Evolutionary conservation across 1,140 invertebrate species (phyloP).

Genomic region (Diorhabda carinulata): DNA sequence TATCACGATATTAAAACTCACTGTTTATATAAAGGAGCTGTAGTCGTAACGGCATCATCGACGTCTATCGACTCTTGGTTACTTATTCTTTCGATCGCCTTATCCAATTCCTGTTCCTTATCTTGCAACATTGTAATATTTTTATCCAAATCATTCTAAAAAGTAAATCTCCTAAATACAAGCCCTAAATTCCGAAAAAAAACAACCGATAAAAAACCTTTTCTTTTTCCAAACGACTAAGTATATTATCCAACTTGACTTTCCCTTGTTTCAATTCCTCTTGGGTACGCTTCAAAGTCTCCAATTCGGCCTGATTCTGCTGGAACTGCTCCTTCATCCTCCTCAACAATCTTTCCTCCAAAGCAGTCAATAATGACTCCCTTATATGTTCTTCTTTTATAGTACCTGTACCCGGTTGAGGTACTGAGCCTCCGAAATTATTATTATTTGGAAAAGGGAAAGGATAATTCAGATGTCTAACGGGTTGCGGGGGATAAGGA

Average conservation of each 20-base stretch:
- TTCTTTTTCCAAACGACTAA: slow-evolving; percentile 79
- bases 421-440: slow-evolving; percentile 38
- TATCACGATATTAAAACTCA: slow-evolving; percentile 44
- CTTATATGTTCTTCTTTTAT: slow-evolving; percentile 94
- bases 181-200: background rate
- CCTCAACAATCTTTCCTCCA: slow-evolving; percentile 88
- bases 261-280: slow-evolving; percentile 86
- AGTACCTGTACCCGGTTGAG: slow-evolving; percentile 58
- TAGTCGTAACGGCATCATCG: slow-evolving; percentile 95
- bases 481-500: slow-evolving; percentile 42
- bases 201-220: slow-evolving; percentile 51
- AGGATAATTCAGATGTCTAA: slow-evolving; percentile 32
- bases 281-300: slow-evolving; percentile 83
- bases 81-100: slow-evolving; percentile 72
- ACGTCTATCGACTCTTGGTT: slow-evolving; percentile 81
- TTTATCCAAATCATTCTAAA: slow-evolving; percentile 71
- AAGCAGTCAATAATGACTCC: slow-evolving; percentile 87
- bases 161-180: slow-evolving; percentile 11
- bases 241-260: slow-evolving; percentile 74
- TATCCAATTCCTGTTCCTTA: slow-evolving; percentile 82
- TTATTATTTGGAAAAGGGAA: slow-evolving; percentile 4
- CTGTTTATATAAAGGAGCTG: slow-evolving; percentile 95
- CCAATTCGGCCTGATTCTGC: slow-evolving; percentile 86
- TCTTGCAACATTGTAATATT: slow-evolving; percentile 80
- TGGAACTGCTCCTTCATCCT: slow-evolving; percentile 84